A percentile compares a stretch with the other conserved stretches of the same genome.
Evolutionary conservation across 1,140 invertebrate species (phyloP).

Genomic region (Aphis gossypii): DNA sequence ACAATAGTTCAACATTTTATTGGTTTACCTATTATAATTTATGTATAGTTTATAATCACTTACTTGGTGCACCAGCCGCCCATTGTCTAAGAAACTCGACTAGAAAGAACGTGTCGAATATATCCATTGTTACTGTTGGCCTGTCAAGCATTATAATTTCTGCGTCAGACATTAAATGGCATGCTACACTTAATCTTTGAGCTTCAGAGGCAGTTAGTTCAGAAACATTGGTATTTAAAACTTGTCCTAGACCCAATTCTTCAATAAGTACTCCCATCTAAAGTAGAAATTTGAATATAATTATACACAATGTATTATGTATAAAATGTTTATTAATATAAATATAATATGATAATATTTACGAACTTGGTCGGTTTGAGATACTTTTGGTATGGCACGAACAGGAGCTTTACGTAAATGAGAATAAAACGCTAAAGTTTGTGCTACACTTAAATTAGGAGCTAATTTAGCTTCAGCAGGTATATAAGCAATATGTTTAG

Average conservation of each 20-base stretch:
- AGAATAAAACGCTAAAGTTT: slow-evolving; percentile 61
- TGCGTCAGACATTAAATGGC: slow-evolving; percentile 82
- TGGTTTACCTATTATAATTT: neutral
- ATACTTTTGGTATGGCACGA: slow-evolving; percentile 59
- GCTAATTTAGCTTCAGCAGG: slow-evolving; percentile 68
- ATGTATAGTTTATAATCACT: slow-evolving; percentile 59
- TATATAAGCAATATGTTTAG: slow-evolving; percentile 72
- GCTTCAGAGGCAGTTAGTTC: slow-evolving; percentile 86
- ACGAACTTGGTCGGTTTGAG: slow-evolving; percentile 60
- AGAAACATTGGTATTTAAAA: slow-evolving; percentile 78
- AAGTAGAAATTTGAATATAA: slow-evolving; percentile 60
- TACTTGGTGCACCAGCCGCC: slow-evolving; percentile 79
- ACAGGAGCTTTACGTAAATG: slow-evolving; percentile 60
- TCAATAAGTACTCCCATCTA: slow-evolving; percentile 86
- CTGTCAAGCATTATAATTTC: slow-evolving; percentile 87
- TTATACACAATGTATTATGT: neutral
- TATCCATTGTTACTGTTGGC: slow-evolving; percentile 91
- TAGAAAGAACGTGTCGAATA: slow-evolving; percentile 94
- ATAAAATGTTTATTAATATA: neutral
- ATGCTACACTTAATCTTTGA: slow-evolving; percentile 84
- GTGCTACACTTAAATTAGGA: slow-evolving; percentile 66
- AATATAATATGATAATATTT: neutral
- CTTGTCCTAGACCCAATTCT: slow-evolving; percentile 87
- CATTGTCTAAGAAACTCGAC: slow-evolving; percentile 93
- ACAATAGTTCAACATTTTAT: slow-evolving; percentile 54